phyloP scores from a whole-genome alignment of 2,888 invertebrate species.

The Seladonia tumulorum region DNA sequence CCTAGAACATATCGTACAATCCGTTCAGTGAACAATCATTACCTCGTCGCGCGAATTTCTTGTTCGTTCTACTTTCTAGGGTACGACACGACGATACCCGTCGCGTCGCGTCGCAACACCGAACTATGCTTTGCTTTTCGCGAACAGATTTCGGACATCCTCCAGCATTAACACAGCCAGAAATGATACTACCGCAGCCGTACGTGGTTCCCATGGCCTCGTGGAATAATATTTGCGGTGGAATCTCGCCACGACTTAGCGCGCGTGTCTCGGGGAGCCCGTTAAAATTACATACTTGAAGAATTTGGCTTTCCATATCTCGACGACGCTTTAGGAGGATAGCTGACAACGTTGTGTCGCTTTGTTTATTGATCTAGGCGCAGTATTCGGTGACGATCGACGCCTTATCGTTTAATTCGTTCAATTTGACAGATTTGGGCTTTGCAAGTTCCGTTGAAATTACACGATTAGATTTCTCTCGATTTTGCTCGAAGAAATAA shows the following conservation, averaged over 20 bases:
- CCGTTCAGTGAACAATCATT: slow-evolving; percentile 63
- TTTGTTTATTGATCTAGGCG: not conserved
- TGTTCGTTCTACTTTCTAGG: slow-evolving; percentile 55
- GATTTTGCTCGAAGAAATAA: not conserved
- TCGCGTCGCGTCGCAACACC: not conserved
- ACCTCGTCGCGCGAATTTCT: slow-evolving; percentile 31
- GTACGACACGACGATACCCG: slow-evolving; percentile 23
- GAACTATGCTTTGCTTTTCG: slow-evolving; percentile 16
- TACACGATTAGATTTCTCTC: too few relatives aligned
- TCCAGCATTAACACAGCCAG: slow-evolving; percentile 7
- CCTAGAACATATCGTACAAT: slow-evolving; percentile 72
- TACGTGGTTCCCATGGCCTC: not conserved
- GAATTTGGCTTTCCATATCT: not conserved
- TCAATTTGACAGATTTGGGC: too few relatives aligned
- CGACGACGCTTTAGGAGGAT: too few relatives aligned
- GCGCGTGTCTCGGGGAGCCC: not conserved
- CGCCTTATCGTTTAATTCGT: too few relatives aligned
- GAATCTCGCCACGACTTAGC: not conserved
- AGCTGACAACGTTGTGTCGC: too few relatives aligned
- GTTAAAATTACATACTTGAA: not conserved
- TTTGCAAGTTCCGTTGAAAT: too few relatives aligned
- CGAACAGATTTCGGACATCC: slow-evolving; percentile 2
- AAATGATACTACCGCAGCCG: not conserved
- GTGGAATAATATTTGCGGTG: slow-evolving; percentile 12
- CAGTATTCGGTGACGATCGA: not conserved